Conservation (phyloP, 1,140 invertebrate genomes). For the Trichonephila clavata region DNA sequence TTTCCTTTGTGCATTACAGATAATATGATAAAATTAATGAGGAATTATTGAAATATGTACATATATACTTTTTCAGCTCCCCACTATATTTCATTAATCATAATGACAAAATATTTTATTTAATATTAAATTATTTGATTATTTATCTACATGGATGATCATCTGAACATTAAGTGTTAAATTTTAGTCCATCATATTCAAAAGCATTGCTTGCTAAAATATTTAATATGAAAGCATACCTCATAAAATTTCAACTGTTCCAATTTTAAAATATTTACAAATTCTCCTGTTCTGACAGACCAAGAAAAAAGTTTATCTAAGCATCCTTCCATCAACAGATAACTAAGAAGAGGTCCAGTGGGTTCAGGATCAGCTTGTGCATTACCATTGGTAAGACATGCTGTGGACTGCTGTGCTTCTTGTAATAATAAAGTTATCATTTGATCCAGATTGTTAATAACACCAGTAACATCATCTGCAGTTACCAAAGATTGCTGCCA, state of each 20-base stretch:
- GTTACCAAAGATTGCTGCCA: constrained; percentile 53
- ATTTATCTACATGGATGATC: too few species aligned
- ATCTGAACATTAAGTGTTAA: too few species aligned
- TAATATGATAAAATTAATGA: too few species aligned
- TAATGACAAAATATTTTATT: too few species aligned
- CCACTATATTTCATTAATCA: too few species aligned
- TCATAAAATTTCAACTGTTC: constrained; percentile 93
- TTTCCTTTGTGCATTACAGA: too few species aligned
- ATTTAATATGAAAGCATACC: constrained; percentile 58
- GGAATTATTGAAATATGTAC: too few species aligned
- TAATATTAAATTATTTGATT: too few species aligned
- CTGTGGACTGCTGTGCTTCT: constrained; percentile 84
- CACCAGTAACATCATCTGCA: constrained; percentile 91
- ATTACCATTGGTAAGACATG: constrained; percentile 48
- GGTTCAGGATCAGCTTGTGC: constrained; percentile 66
- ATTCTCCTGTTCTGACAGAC: constrained; percentile 81
- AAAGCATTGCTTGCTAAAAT: too few species aligned
- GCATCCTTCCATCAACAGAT: constrained; percentile 82
- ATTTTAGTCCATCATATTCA: too few species aligned
- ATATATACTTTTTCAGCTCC: too few species aligned
- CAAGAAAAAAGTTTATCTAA: constrained; percentile 83
- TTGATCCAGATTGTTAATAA: constrained; percentile 95
- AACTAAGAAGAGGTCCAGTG: constrained; percentile 83
- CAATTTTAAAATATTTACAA: constrained; percentile 88
- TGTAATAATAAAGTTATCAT: constrained; percentile 93